Base-by-base conservation (phyloP, 1,140 invertebrate species). In the Hylaeus volcanicus region DNA sequence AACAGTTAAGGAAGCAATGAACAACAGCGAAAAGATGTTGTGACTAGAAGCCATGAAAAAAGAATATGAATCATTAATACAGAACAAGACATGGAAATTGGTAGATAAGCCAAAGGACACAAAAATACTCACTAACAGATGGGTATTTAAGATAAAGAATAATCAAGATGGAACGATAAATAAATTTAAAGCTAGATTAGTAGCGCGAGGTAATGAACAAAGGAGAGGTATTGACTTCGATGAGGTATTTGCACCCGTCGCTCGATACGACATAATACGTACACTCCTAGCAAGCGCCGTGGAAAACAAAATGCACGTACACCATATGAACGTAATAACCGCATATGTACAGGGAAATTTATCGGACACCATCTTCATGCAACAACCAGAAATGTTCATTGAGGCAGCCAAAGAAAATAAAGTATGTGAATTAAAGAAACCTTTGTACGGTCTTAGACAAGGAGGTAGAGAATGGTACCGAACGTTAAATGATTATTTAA, bases 141-240 rank as follows among this genome's bases (percentile, higher is more conserved):
- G 64, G 64, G 43, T 48, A 66, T 48, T 26, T 9, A 48, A 48
- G 26, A 5, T 66, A 26, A 48, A 66, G 26, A 48, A 5, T 26
- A 66, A 66, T 26, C 43, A 48, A 9, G 43, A 48, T 48, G 63
- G 63, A 15, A 43, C 41, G 2, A 0, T 65, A n/a, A 43, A 65
- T 14, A 65, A 65, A 65, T 65, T 65, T 5, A 65, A 65, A 6
- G 63, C 63, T 15, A 65, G 41, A 65, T 14, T 65, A 4, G 63
- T 65, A 6, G 63, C 41, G 12, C 11, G 63, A 65, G 63, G 63
- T 15, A 65, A 65, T 6, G 63, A 65, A 15, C 61, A 64, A 5
- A 64, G 11, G 5, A 64, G 41, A 12, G 61, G 61, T 12, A 64
- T 64, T 2, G 41, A 43, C 60, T 37, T 37, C 65, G 8, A 79